A percentile compares a stretch with the other conserved stretches of the same genome.
phyloP scores from a whole-genome alignment of 2,113 vertebrate species.

The Psettodes erumei region DNA sequence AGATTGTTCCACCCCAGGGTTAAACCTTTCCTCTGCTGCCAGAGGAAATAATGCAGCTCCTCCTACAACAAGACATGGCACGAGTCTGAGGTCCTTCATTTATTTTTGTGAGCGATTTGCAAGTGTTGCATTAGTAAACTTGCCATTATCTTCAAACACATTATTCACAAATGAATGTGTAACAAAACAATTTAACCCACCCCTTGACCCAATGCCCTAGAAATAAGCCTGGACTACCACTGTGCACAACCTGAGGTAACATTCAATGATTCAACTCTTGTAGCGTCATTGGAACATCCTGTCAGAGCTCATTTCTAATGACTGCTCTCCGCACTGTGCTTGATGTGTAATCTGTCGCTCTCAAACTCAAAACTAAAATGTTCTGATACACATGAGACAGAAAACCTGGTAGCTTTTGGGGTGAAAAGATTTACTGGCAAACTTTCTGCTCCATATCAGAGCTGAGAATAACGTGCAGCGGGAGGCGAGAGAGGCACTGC shows the following conservation, averaged over 20 bases:
- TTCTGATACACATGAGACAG: constrained; percentile 23
- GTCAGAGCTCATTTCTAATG: constrained; percentile 57
- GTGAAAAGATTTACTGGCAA: constrained; percentile 32
- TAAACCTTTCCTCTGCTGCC: neutral
- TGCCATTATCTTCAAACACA: constrained; percentile 16
- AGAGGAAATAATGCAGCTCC: neutral
- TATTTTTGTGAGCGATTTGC: constrained; percentile 32
- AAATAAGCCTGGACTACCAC: neutral
- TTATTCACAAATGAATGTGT: constrained; percentile 9
- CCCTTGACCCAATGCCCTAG: constrained; percentile 8
- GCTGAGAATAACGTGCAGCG: constrained; percentile 54
- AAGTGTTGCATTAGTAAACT: constrained; percentile 33
- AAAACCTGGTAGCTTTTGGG: constrained; percentile 26
- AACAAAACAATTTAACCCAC: constrained; percentile 17
- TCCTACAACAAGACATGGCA: neutral
- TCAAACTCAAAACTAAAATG: constrained; percentile 12
- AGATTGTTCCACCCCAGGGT: neutral
- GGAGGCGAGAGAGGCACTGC: constrained; percentile 60
- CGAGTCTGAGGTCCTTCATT: neutral
- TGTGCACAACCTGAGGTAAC: constrained; percentile 28
- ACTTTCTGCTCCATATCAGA: constrained; percentile 43
- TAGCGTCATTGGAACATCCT: constrained; percentile 49
- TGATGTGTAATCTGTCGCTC: constrained; percentile 50
- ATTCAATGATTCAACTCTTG: constrained; percentile 27
- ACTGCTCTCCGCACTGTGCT: constrained; percentile 34